Base-by-base conservation (phyloP, 53 echinoderm and acorn worm species). In the Echinometra lucunter region DNA sequence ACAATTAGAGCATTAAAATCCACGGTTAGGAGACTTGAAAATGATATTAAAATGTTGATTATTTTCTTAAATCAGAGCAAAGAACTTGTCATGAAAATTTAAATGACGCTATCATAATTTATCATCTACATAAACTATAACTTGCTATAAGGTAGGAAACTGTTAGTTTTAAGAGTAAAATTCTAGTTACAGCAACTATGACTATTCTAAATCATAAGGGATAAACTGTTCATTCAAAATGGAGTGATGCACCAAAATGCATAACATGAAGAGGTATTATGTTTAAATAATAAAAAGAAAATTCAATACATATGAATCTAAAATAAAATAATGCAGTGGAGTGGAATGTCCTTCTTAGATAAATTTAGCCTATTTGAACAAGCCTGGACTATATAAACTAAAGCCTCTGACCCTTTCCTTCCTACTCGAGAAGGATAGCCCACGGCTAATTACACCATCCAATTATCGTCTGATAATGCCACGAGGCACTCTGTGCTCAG, bases 241-340 rank as follows among this genome's bases (percentile, higher is more conserved):
- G 72, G 32, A 28, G 19, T 23, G 17, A 78, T 78, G 78, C 42
- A 78, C 7, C 78, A 78, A 78, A 78, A 78, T 78, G 78, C 78
- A n/a, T 78, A 78, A 72, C 23, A 78, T 18, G 78, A 19, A 19
- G 78, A 21, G 40, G 42, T 38, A 75, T 75, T 1, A 34, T 40
- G 19, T 18, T 75, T 2, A 38, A 42, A 19, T 40, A 21, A 11
- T 78, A 3, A 42, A 23, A 38, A 19, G 15, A 69, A 35, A 72
- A 34, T 15, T 72, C 34, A 72, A 63, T 72, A 1, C 35, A 35
- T 34, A 32, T 28, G n/a, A 28, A 12, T n/a, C n/a, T n/a, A n/a
- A n/a, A n/a, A 35, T 34, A 12, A 35, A 70, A 10, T 75, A 0
- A 75, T 0, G 78, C 69, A 69, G 34, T 69, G 12, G 34, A n/a